Percentiles rank a stretch among this genome's conserved stretches.
Conservation (phyloP, 2,888 invertebrate species). For the Galerucella calmariensis region DNA sequence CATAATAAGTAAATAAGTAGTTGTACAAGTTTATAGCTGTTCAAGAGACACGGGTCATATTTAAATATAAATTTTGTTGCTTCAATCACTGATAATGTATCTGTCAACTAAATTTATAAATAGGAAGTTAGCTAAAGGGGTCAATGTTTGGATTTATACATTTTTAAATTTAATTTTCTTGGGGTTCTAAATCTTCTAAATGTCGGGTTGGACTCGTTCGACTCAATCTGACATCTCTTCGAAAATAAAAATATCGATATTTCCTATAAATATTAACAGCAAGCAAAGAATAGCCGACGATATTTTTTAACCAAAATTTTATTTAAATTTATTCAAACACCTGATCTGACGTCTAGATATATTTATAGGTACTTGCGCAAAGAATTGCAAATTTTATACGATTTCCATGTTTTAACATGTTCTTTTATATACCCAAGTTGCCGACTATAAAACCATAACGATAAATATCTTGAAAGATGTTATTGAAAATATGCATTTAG, state of each 20-base stretch:
- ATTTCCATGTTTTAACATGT: constrained; percentile 27
- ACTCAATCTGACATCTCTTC: too few relatives aligned
- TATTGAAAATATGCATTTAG: neutral
- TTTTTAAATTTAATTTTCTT: neutral
- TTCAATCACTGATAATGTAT: neutral
- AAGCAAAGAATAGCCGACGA: constrained; percentile 10
- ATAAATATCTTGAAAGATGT: neutral
- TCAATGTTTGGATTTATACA: neutral
- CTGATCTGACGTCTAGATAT: constrained; percentile 33
- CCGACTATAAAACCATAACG: neutral
- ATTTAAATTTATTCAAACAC: constrained; percentile 42
- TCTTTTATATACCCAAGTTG: constrained; percentile 5
- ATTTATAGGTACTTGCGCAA: constrained; percentile 6
- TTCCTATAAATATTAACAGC: constrained; percentile 4
- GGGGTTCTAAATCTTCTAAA: too few relatives aligned
- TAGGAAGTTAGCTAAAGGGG: constrained; percentile 4
- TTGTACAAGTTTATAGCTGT: constrained; percentile 15
- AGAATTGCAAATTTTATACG: constrained; percentile 33
- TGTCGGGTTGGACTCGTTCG: too few relatives aligned
- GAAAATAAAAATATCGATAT: constrained; percentile 5
- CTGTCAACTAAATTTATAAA: constrained; percentile 8
- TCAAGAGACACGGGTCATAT: neutral
- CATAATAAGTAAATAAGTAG: constrained; percentile 12
- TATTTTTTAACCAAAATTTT: constrained; percentile 21
- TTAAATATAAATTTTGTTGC: constrained; percentile 15